Percentiles rank a stretch among this genome's conserved stretches.
phyloP scores from a whole-genome alignment of 2,888 invertebrate genomes.

The Nycteola revayana region DNA sequence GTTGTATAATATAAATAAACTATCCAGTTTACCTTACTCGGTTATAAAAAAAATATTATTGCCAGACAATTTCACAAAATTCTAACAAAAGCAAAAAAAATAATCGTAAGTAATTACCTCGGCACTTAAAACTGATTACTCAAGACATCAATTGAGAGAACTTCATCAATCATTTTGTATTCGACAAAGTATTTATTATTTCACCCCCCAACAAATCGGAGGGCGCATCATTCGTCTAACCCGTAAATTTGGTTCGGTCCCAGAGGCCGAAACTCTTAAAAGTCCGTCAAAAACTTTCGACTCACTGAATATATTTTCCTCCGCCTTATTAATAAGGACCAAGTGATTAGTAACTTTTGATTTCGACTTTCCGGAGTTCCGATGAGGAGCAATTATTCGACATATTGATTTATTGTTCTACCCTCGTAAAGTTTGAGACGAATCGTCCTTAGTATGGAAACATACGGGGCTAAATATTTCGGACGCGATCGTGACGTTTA shows the following conservation, averaged over 20 bases:
- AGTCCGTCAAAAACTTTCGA: slow-evolving; percentile 37
- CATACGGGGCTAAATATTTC: slow-evolving; percentile 22
- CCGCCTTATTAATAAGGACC: slow-evolving; percentile 68
- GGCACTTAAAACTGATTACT: too few relatives aligned
- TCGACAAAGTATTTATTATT: slow-evolving; percentile 27
- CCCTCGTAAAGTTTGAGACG: slow-evolving; percentile 54
- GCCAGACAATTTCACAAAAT: too few relatives aligned
- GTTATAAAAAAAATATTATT: too few relatives aligned
- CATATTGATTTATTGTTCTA: slow-evolving; percentile 78
- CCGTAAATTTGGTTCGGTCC: slow-evolving; percentile 30
- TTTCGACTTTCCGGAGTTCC: slow-evolving; percentile 57
- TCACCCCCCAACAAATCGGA: slow-evolving; percentile 23
- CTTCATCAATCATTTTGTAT: slow-evolving; percentile 21
- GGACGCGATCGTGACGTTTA: too few relatives aligned
- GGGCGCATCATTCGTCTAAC: slow-evolving; percentile 25
- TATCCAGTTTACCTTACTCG: too few relatives aligned
- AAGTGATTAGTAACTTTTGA: slow-evolving; percentile 77
- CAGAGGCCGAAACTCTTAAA: slow-evolving; percentile 39
- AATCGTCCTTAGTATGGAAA: slow-evolving; percentile 32
- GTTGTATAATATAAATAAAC: too few relatives aligned
- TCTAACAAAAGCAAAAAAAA: too few relatives aligned
- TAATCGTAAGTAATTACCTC: too few relatives aligned
- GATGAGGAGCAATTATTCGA: slow-evolving; percentile 76
- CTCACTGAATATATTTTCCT: slow-evolving; percentile 43
- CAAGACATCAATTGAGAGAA: slow-evolving; percentile 5